These are phyloP conservation scores for Chrysopilus asiliformis DNA, from an alignment of 2,888 invertebrate genomes.

Conservation along the genomic window DNA sequence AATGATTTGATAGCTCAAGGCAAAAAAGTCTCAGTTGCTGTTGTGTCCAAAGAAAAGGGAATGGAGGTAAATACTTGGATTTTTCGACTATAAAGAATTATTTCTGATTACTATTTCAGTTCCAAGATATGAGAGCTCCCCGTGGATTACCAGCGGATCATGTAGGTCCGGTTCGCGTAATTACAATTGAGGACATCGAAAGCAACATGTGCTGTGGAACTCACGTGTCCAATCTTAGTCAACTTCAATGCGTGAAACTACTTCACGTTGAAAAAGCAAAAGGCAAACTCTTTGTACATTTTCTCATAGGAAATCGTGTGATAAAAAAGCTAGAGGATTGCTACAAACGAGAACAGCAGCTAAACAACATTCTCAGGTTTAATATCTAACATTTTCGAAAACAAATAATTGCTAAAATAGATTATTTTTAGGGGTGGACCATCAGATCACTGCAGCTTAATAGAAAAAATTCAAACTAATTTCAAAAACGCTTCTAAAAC, in stretches of 20 bases:
- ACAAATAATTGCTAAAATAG: background rate
- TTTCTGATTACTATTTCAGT: constrained; percentile 2
- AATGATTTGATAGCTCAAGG: constrained; percentile 55
- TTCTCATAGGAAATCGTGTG: constrained; percentile 61
- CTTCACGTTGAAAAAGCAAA: constrained; percentile 60
- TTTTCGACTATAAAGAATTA: background rate
- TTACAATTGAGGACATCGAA: constrained; percentile 63
- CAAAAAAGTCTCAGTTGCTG: constrained; percentile 41
- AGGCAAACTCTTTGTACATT: constrained; percentile 48
- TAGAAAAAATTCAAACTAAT: constrained; percentile 60
- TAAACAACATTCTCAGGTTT: constrained; percentile 60
- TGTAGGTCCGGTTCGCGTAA: constrained; percentile 58
- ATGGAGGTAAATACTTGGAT: constrained; percentile 23
- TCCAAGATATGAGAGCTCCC: constrained; percentile 18
- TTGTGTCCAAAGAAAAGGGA: constrained; percentile 48
- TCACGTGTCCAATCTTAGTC: constrained; percentile 61
- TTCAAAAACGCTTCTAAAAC: constrained; percentile 50
- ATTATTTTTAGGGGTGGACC: constrained; percentile 48
- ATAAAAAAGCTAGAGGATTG: constrained; percentile 45
- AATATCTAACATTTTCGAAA: background rate
- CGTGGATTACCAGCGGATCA: constrained; percentile 70
- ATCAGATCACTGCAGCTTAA: constrained; percentile 51
- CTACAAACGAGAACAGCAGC: constrained; percentile 50
- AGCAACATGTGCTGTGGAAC: constrained; percentile 82
- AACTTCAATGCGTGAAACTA: constrained; percentile 53